Percentiles rank a stretch among this genome's conserved stretches.
These are phyloP conservation scores for Bos indicus DNA, from an alignment of 2,113 vertebrate species.

Conservation along the genomic window DNA sequence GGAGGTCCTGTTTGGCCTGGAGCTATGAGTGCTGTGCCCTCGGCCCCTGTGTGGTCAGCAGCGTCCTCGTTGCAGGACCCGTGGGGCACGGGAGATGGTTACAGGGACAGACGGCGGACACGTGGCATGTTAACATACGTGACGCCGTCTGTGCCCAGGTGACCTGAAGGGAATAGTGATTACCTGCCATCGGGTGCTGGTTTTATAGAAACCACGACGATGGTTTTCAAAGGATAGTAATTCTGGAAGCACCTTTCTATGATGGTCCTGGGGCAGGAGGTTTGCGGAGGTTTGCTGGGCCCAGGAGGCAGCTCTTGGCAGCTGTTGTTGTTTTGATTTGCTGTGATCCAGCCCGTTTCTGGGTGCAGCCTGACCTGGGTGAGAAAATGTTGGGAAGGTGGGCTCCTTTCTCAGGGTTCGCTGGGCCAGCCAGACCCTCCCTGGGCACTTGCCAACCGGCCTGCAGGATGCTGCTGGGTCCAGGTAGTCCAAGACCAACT, in stretches of 20 bases:
- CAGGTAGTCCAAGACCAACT: no score
- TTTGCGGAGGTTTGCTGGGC: not conserved
- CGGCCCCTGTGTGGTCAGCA: fast-evolving
- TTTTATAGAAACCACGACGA: not conserved
- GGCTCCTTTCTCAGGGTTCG: not conserved
- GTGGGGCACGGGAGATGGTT: fast-evolving
- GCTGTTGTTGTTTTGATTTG: not conserved
- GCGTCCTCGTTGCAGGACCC: fast-evolving
- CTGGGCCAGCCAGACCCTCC: not conserved
- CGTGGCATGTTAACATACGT: not conserved
- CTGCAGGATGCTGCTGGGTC: not conserved
- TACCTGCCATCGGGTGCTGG: fast-evolving
- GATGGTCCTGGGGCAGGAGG: not conserved
- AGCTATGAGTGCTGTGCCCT: fast-evolving
- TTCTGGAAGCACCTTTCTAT: not conserved
- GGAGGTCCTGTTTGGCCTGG: not conserved
- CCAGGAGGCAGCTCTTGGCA: not conserved
- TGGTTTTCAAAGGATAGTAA: not conserved
- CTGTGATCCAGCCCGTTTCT: not conserved
- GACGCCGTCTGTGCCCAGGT: not conserved
- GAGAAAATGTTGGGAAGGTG: not conserved
- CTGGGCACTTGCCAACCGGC: not conserved
- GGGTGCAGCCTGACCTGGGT: not conserved
- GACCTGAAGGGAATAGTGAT: no score
- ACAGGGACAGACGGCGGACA: fast-evolving